A percentile compares a stretch with the other conserved stretches of the same genome.
phyloP scores from a whole-genome alignment of 2,888 invertebrate genomes.

The Peribatodes rhomboidaria region DNA sequence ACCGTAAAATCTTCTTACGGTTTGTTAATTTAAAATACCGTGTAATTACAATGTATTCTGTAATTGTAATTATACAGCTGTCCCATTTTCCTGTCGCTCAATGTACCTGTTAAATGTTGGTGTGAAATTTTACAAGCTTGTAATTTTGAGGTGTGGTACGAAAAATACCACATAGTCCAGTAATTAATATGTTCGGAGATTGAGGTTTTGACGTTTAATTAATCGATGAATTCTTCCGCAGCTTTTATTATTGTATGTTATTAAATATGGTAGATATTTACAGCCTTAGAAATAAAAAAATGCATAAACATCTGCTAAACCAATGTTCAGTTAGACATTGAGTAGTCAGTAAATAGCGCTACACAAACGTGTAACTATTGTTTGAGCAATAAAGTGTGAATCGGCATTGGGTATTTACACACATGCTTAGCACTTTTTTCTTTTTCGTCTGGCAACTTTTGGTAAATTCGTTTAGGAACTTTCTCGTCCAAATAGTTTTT shows the following conservation, averaged over 20 bases:
- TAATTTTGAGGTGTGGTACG: constrained; percentile 52
- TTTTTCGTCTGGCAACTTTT: too few species aligned
- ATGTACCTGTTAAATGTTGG: constrained; percentile 65
- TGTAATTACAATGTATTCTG: constrained; percentile 68
- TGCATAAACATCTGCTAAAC: too few species aligned
- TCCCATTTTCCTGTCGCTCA: constrained; percentile 70
- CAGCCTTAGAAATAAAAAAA: too few species aligned
- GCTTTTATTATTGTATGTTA: constrained; percentile 34
- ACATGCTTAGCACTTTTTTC: too few species aligned
- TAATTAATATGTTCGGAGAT: constrained; percentile 43
- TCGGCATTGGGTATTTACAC: too few species aligned
- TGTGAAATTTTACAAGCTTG: constrained; percentile 57
- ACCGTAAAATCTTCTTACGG: constrained; percentile 71
- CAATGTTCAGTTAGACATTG: too few species aligned
- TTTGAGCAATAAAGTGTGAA: too few species aligned
- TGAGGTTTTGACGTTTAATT: constrained; percentile 46
- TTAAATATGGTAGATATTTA: constrained; percentile 35
- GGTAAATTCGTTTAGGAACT: too few species aligned
- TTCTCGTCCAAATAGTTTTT: too few species aligned
- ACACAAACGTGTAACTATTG: too few species aligned
- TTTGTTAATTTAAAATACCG: constrained; percentile 75
- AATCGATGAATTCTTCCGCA: constrained; percentile 41
- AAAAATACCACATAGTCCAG: constrained; percentile 44
- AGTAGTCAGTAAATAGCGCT: too few species aligned
- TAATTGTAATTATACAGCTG: constrained; percentile 56